phyloP scores from a whole-genome alignment of 2,797 vertebrate species.

The Falco concolor region DNA sequence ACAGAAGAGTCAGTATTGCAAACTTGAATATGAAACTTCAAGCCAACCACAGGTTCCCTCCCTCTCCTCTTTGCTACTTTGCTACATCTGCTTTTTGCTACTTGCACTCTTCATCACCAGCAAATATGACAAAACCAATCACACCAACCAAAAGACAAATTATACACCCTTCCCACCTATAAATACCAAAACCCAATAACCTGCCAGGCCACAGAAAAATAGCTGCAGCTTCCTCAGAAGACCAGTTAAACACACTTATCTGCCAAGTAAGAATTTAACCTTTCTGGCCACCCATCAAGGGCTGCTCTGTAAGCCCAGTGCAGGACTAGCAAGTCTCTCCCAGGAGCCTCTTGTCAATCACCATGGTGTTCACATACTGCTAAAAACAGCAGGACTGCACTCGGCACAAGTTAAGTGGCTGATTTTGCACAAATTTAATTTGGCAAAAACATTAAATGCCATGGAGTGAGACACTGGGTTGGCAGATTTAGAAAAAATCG shows the following conservation, averaged over 20 bases:
- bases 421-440: conserved; percentile 5
- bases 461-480: background rate
- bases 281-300: background rate
- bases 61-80: background rate
- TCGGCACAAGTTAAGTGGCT: background rate
- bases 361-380: background rate
- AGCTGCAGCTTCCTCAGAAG: background rate
- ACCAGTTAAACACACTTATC: background rate
- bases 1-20: background rate
- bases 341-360: background rate
- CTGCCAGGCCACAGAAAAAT: background rate
- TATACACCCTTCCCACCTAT: background rate
- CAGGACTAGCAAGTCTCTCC: background rate
- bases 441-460: background rate
- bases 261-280: background rate
- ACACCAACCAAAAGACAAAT: background rate
- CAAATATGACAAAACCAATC: background rate
- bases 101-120: background rate
- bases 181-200: background rate
- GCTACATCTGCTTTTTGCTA: background rate
- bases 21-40: background rate
- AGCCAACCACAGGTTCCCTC: background rate
- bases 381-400: background rate
- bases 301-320: background rate
- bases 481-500: background rate